Evolutionary conservation across 2,113 vertebrate genomes (phyloP).

Genomic region (Eptesicus fuscus): DNA sequence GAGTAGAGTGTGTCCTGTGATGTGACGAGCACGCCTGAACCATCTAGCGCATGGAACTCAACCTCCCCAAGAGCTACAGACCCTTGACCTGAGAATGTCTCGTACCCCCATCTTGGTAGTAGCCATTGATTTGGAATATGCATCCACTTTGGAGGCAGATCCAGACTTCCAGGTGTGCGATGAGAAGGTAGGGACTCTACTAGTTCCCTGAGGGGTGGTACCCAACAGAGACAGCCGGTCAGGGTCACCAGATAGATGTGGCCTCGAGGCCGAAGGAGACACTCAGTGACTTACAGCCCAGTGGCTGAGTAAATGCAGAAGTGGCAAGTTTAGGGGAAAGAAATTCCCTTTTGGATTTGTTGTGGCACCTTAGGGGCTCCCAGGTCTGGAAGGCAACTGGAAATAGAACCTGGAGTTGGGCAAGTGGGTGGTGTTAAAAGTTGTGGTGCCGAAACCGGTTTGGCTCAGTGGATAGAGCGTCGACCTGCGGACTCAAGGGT

Average conservation of each 20-base stretch:
- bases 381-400: not conserved
- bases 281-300: not conserved
- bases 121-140: not conserved
- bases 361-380: not conserved
- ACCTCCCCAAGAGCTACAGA: not conserved
- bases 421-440: not conserved
- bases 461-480: no score
- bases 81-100: not conserved
- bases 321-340: not conserved
- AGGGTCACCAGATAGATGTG: not conserved
- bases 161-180: not conserved
- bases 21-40: not conserved
- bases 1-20: no score
- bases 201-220: not conserved
- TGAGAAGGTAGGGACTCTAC: not conserved
- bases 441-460: no score
- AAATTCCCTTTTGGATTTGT: not conserved
- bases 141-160: not conserved
- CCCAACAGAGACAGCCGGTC: not conserved
- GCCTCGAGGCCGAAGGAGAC: not conserved
- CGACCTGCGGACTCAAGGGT: no score
- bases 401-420: not conserved
- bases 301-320: not conserved
- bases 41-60: fast-evolving
- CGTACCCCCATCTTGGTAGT: not conserved